Percentiles rank a stretch among this genome's conserved stretches.
These are phyloP conservation scores for Lithobius niger DNA, from an alignment of 1,140 invertebrate species.

Conservation along the genomic window DNA sequence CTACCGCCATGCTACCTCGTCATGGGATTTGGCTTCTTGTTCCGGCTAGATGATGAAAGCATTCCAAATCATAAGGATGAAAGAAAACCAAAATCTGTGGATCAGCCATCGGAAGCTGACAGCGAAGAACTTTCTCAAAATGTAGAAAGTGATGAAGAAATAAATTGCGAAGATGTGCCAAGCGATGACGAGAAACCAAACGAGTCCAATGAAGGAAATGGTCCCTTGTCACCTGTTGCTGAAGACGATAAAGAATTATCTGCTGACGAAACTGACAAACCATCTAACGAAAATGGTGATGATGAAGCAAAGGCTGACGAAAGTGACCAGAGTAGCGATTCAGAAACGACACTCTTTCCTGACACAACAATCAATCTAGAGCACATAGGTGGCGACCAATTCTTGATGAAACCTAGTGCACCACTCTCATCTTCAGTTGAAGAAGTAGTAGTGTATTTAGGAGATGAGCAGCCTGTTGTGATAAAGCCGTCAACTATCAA, in stretches of 20 bases:
- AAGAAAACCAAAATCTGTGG: conserved; percentile 26
- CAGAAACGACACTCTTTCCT: too few relatives aligned
- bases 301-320: too few relatives aligned
- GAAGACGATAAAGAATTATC: conserved; percentile 25
- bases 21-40: conserved; percentile 81
- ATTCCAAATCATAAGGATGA: conserved; percentile 31
- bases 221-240: conserved; percentile 27
- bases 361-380: conserved; percentile 38
- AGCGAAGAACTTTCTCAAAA: conserved; percentile 7
- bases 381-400: conserved; percentile 33
- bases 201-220: conserved; percentile 7
- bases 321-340: conserved; percentile 9
- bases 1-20: conserved; percentile 78
- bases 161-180: conserved; percentile 7
- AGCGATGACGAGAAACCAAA: conserved; percentile 4
- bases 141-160: conserved; percentile 16
- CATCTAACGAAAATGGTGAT: conserved; percentile 27
- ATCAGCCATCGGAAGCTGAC: conserved; percentile 15
- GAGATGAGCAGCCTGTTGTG: conserved; percentile 41
- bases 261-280: conserved; percentile 28
- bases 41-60: conserved; percentile 31
- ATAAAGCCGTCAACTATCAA: conserved; percentile 27
- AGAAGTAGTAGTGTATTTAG: conserved; percentile 38
- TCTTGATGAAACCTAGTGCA: conserved; percentile 21
- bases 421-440: conserved; percentile 19